phyloP scores from a whole-genome alignment of 2,888 invertebrate species.

The Drosophila neotestacea region DNA sequence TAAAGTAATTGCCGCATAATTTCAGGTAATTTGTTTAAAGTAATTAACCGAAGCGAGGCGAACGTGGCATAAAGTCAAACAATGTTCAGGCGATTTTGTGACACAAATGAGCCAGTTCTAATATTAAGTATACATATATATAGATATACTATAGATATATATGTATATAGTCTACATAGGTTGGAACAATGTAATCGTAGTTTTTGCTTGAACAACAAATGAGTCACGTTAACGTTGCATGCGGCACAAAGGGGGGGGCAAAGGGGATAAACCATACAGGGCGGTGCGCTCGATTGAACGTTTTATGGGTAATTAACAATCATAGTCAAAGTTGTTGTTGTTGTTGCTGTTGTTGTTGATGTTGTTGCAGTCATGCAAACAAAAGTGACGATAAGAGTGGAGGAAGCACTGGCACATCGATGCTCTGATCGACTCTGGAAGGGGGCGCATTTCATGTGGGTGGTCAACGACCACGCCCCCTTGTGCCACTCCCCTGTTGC shows the following conservation, averaged over 20 bases:
- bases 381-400: slow-evolving; percentile 36
- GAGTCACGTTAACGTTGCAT: slow-evolving; percentile 44
- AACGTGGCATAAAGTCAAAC: slow-evolving; percentile 53
- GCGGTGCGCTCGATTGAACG: slow-evolving; percentile 55
- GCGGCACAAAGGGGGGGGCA: not conserved
- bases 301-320: slow-evolving; percentile 55
- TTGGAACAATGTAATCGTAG: slow-evolving; percentile 26
- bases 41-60: slow-evolving; percentile 56
- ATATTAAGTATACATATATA: slow-evolving; percentile 5
- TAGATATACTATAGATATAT: slow-evolving; percentile 7
- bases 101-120: not conserved
- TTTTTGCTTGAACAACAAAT: slow-evolving; percentile 32
- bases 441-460: slow-evolving; percentile 31
- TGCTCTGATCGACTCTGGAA: slow-evolving; percentile 8
- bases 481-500: not conserved
- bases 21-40: slow-evolving; percentile 48
- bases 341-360: slow-evolving; percentile 14
- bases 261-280: not conserved
- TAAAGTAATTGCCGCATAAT: slow-evolving; percentile 49
- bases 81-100: not conserved
- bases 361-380: slow-evolving; percentile 34
- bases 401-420: slow-evolving; percentile 9
- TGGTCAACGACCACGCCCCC: slow-evolving; percentile 23
- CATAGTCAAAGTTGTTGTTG: slow-evolving; percentile 21
- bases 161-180: slow-evolving; percentile 8